Evolutionary conservation across 2,888 invertebrate genomes (phyloP), one percentile per base, ranked within the genome.

Genomic region (Leptopilina drosophilae): DNA sequence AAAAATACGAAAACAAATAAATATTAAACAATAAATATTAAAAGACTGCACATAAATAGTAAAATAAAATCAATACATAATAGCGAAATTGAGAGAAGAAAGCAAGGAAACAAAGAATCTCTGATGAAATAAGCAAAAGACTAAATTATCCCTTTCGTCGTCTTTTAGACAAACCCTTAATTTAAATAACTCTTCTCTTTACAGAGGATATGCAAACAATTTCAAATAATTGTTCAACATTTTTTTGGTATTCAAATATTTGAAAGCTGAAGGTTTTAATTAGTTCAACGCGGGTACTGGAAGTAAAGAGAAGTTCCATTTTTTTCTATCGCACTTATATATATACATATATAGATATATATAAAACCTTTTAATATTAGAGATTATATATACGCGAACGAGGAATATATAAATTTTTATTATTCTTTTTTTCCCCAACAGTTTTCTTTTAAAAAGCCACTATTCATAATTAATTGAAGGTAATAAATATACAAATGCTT

Each of bases 191-290:
- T 62, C 62, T 62, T 62, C 15, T 62, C 62, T 62, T 62, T 62
- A 15, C 62, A 62, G 20, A 62, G 62, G 20, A 62, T 62, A 62
- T 62, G 15, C 62, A 62, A 62, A 62, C 20, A 62, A 62, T 62
- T 62, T 62, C 62, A 62, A 62, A 62, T 62, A 62, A 62, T 62
- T 62, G 62, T 62, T 62, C 62, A 62, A 62, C 62, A 62, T 62
- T 62, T 62, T 15, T 62, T 59, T 59, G 59, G 20, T 20, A 62
- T 62, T 62, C 62, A 62, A 62, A 62, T 62, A 62, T 62, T 62
- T 62, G 62, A 62, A 62, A 62, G 62, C 15, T 15, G 62, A 62
- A 62, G 62, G 62, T 62, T 62, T 62, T 62, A 62, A 62, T 62
- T 62, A 62, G 62, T 62, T 62, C 62, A 62, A 62, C 62, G 20